Evolutionary conservation across 2,888 invertebrate species (phyloP).

Genomic region (Neelides folsomi): DNA sequence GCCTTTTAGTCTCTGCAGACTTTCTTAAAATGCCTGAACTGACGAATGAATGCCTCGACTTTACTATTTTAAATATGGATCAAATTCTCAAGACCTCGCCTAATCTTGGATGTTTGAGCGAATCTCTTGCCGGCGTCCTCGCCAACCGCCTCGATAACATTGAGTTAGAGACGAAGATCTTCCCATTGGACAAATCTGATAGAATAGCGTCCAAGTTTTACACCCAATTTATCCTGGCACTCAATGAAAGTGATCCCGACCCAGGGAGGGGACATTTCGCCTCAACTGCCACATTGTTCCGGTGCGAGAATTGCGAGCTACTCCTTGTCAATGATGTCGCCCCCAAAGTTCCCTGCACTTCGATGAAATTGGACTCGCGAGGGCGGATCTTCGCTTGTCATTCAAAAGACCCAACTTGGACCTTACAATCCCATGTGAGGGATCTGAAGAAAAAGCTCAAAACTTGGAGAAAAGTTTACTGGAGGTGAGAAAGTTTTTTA

Average conservation of each 20-base stretch:
- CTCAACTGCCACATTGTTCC: slow-evolving; percentile 61
- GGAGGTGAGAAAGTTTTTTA: slow-evolving; percentile 50
- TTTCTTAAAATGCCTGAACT: slow-evolving; percentile 87
- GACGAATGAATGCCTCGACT: slow-evolving; percentile 69
- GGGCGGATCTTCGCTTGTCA: slow-evolving; percentile 27
- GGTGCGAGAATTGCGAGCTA: slow-evolving; percentile 41
- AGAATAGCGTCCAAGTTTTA: slow-evolving; percentile 72
- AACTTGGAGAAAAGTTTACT: slow-evolving; percentile 82
- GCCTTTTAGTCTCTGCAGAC: slow-evolving; percentile 83
- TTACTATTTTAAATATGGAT: slow-evolving; percentile 72
- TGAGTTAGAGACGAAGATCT: slow-evolving; percentile 53
- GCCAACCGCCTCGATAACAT: slow-evolving; percentile 76
- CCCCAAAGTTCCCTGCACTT: slow-evolving; percentile 25
- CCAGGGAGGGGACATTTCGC: slow-evolving; percentile 62
- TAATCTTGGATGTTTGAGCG: slow-evolving; percentile 77
- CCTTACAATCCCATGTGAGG: slow-evolving; percentile 62
- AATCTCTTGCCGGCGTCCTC: slow-evolving; percentile 47
- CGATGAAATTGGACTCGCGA: slow-evolving; percentile 23
- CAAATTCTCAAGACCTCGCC: slow-evolving; percentile 74
- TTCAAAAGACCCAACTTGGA: slow-evolving; percentile 60
- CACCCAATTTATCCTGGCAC: slow-evolving; percentile 64
- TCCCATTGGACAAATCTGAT: slow-evolving; percentile 71
- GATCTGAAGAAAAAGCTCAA: slow-evolving; percentile 63
- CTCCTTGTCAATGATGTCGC: slow-evolving; percentile 25
- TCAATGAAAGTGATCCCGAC: slow-evolving; percentile 62